Conservation (phyloP, 2,797 vertebrate genomes). For the Neosilurus hyrtlii region DNA sequence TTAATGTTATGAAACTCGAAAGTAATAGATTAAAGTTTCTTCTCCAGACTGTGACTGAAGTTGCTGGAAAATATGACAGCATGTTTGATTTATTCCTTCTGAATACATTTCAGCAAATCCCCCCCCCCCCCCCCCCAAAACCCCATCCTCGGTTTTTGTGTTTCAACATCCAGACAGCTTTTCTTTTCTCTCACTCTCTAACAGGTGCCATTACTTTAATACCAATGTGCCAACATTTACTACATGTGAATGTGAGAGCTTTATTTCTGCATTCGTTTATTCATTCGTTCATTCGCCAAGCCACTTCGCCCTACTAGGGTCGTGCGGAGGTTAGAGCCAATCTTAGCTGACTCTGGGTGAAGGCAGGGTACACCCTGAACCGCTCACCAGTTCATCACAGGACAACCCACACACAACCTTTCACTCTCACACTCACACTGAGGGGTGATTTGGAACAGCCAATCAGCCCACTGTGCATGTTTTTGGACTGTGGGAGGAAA, state of each 20-base stretch:
- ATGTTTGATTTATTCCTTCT: slow-evolving; percentile 5
- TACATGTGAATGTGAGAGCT: not conserved
- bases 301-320: no score
- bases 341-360: no score
- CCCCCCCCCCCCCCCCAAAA: not conserved
- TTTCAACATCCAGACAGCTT: slow-evolving; percentile 5
- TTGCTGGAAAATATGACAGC: slow-evolving; percentile 30
- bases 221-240: not conserved
- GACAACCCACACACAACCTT: no score
- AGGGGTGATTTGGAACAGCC: no score
- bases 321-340: no score
- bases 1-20: slow-evolving; percentile 30
- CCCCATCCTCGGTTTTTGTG: not conserved
- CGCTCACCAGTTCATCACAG: no score
- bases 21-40: slow-evolving; percentile 31
- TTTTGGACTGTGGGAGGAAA: no score
- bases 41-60: slow-evolving; percentile 1
- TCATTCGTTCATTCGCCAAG: no score
- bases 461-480: no score
- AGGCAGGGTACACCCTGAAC: no score
- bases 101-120: not conserved
- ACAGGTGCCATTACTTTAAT: slow-evolving; percentile 16
- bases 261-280: not conserved
- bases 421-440: no score
- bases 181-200: not conserved